phyloP scores from a whole-genome alignment of 2,888 invertebrate species.

The Digitonthophagus gazella region DNA sequence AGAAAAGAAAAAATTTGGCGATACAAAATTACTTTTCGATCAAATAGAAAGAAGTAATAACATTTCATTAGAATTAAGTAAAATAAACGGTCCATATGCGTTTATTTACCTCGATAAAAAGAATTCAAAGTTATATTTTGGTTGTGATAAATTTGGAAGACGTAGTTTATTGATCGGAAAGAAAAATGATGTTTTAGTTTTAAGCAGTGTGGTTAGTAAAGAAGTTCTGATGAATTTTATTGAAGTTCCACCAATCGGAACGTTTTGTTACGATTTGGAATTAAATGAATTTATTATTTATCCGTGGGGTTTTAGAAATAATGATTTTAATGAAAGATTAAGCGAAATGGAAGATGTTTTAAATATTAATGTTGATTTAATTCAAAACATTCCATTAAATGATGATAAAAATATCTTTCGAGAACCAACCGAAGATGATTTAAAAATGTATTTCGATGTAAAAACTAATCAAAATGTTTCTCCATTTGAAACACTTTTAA shows the following conservation, averaged over 20 bases:
- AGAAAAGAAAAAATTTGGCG: constrained; percentile 49
- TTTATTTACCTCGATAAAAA: constrained; percentile 71
- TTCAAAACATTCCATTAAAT: constrained; percentile 16
- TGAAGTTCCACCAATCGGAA: constrained; percentile 64
- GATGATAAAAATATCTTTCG: too few species aligned
- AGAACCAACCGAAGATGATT: constrained; percentile 32
- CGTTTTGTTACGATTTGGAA: constrained; percentile 56
- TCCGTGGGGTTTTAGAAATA: constrained; percentile 49
- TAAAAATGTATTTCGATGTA: constrained; percentile 35
- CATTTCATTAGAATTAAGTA: constrained; percentile 52
- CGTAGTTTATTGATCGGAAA: constrained; percentile 73
- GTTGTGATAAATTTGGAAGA: constrained; percentile 81
- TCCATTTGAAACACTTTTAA: constrained; percentile 43
- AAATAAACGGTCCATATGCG: constrained; percentile 79
- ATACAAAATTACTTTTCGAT: constrained; percentile 57
- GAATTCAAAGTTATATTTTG: constrained; percentile 68
- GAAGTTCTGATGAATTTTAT: constrained; percentile 53
- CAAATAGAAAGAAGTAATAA: constrained; percentile 43
- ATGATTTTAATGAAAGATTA: constrained; percentile 44
- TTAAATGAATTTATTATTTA: constrained; percentile 48
- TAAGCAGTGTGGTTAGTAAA: constrained; percentile 60
- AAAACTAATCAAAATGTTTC: constrained; percentile 43
- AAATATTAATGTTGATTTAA: constrained; percentile 39
- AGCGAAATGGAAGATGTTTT: constrained; percentile 44
- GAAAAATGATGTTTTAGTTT: constrained; percentile 47